Evolutionary conservation across 2,797 vertebrate genomes (phyloP).

Genomic region (Alosa sapidissima): DNA sequence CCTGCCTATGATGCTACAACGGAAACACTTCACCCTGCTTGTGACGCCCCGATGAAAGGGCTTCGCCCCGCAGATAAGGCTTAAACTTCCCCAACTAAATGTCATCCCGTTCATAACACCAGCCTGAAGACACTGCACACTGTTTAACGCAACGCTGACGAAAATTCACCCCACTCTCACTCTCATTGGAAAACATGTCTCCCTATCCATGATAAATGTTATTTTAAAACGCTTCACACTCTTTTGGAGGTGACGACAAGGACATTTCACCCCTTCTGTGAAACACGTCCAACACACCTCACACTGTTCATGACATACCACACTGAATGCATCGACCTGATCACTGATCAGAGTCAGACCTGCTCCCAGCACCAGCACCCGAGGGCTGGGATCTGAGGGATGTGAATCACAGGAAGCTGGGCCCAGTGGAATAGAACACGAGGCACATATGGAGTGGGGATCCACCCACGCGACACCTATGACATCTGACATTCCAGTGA

Average conservation of each 20-base stretch:
- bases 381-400: not conserved
- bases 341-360: not conserved
- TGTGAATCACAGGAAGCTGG: not conserved
- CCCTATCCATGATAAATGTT: not conserved
- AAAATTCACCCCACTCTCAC: not conserved
- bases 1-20: not conserved
- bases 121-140: not conserved
- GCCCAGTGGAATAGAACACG: not conserved
- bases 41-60: not conserved
- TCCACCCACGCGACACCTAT: not conserved
- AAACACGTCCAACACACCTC: not conserved
- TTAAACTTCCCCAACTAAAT: not conserved
- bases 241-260: not conserved
- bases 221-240: not conserved
- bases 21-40: not conserved
- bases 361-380: not conserved
- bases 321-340: not conserved
- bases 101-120: not conserved
- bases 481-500: not conserved
- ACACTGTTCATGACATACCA: not conserved
- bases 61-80: not conserved
- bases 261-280: not conserved
- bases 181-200: not conserved
- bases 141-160: not conserved
- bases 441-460: not conserved